Conservation (phyloP, 2,888 invertebrate species). For the Melipona bicolor region DNA sequence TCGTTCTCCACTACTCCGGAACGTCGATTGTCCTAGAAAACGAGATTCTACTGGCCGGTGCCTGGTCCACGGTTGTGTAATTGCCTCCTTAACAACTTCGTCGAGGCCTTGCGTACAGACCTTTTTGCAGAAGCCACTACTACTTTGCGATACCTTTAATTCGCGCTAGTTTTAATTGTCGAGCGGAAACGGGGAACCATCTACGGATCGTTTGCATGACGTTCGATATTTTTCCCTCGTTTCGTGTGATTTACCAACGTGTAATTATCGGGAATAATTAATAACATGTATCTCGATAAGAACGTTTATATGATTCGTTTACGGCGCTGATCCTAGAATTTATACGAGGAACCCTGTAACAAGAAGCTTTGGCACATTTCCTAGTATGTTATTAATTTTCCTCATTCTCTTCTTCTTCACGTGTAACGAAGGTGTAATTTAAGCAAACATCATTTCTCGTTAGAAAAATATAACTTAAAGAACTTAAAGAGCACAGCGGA, state of each 20-base stretch:
- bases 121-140: conserved; percentile 40
- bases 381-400: conserved; percentile 15
- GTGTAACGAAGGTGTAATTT: neutral
- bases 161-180: conserved; percentile 12
- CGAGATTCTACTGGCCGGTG: conserved; percentile 69
- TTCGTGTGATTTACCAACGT: conserved; percentile 5
- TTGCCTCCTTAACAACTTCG: conserved; percentile 53
- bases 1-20: conserved; percentile 50
- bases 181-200: conserved; percentile 20
- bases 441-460: neutral
- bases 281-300: conserved; percentile 16
- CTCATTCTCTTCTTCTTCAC: neutral
- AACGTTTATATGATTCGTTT: neutral
- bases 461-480: neutral
- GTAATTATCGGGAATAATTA: conserved; percentile 29
- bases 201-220: neutral
- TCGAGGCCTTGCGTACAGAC: conserved; percentile 41
- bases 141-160: conserved; percentile 15
- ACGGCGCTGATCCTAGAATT: conserved; percentile 19
- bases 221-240: neutral
- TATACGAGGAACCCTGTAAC: conserved; percentile 3
- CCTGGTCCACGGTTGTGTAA: conserved; percentile 60
- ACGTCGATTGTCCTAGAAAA: conserved; percentile 71
- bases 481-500: neutral
- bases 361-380: conserved; percentile 2